A percentile compares a stretch with the other conserved stretches of the same genome.
phyloP scores from a whole-genome alignment of 2,797 vertebrate genomes.

The Propithecus perrieri region DNA sequence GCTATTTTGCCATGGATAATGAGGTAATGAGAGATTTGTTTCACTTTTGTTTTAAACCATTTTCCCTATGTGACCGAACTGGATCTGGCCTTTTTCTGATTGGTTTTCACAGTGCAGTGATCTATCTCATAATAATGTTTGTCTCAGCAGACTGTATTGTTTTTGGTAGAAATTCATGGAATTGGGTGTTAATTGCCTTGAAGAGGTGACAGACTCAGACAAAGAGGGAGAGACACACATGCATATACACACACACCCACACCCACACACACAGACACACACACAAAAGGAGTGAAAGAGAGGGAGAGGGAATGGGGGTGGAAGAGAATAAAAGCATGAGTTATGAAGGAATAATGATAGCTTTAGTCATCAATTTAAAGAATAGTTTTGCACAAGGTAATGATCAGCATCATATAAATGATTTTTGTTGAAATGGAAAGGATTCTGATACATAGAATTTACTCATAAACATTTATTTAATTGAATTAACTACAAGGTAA shows the following conservation, averaged over 20 bases:
- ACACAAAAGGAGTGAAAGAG: background rate
- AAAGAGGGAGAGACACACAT: background rate
- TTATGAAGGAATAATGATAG: background rate
- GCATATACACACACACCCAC: too few species aligned
- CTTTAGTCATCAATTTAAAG: background rate
- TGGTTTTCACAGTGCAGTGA: background rate
- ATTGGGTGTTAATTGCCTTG: background rate
- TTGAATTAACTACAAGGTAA: background rate
- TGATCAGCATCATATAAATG: background rate
- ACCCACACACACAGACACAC: background rate
- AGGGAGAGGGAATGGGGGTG: background rate
- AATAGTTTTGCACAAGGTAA: background rate
- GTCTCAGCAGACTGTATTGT: background rate
- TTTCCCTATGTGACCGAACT: background rate
- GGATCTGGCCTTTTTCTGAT: background rate
- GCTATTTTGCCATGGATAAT: background rate
- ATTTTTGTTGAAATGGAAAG: background rate
- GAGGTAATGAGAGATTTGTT: background rate
- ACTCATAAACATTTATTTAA: background rate
- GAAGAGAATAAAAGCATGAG: background rate
- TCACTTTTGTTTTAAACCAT: constrained; percentile 32
- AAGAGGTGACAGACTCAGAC: background rate
- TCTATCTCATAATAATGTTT: background rate
- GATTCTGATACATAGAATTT: background rate
- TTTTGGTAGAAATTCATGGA: background rate